A percentile compares a stretch with the other conserved stretches of the same genome.
phyloP scores from a whole-genome alignment of 2,797 vertebrate genomes.

The Falco novaeseelandiae region DNA sequence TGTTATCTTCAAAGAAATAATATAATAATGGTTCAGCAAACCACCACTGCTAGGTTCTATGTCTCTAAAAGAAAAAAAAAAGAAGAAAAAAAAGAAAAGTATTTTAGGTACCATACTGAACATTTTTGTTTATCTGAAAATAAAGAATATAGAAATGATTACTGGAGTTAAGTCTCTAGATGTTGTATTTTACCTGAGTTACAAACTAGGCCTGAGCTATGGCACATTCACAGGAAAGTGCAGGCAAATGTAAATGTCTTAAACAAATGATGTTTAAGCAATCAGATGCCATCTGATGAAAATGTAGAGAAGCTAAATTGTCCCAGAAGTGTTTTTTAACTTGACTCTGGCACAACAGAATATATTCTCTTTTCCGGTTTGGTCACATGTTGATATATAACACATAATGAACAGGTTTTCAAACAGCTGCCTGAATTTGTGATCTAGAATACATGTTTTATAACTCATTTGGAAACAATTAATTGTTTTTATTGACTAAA shows the following conservation, averaged over 20 bases:
- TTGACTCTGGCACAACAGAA: background rate
- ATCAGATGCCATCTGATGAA: background rate
- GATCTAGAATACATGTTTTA: background rate
- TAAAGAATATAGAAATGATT: background rate
- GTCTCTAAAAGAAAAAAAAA: background rate
- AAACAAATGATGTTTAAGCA: background rate
- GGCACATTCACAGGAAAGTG: background rate
- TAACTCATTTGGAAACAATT: background rate
- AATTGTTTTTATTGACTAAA: background rate
- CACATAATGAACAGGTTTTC: background rate
- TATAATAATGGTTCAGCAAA: accelerated
- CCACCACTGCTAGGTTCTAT: background rate
- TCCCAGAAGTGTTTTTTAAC: background rate
- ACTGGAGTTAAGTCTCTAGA: background rate
- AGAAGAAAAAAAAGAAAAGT: too few relatives aligned
- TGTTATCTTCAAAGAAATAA: background rate
- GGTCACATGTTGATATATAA: background rate
- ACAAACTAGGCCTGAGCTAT: background rate
- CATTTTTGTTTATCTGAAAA: background rate
- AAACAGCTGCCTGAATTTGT: background rate
- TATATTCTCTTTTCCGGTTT: background rate
- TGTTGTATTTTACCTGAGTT: background rate
- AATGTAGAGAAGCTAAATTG: background rate
- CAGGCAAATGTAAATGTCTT: background rate
- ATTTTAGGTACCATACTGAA: background rate